These are phyloP conservation scores for Halcyon smyrnensis DNA, from an alignment of 2,797 vertebrate species.

Conservation along the genomic window DNA sequence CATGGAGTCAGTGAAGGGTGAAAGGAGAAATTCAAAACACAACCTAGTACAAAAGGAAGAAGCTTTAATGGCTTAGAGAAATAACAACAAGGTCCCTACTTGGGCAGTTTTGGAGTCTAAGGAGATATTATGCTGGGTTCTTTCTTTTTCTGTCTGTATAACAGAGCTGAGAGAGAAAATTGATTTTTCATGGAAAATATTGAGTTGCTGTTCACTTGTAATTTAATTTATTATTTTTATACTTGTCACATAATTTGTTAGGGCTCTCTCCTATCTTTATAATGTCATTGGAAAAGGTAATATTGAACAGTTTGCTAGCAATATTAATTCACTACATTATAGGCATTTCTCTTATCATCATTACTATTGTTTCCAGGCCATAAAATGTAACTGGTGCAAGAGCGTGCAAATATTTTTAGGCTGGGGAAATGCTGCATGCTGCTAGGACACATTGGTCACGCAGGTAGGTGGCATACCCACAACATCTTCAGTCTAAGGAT, in stretches of 20 bases:
- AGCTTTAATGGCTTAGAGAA: background rate
- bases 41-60: background rate
- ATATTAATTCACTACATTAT: constrained; percentile 18
- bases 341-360: constrained; percentile 11
- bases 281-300: background rate
- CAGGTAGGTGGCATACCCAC: background rate
- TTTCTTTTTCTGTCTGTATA: background rate
- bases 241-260: constrained; percentile 1
- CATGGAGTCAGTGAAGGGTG: background rate
- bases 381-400: background rate
- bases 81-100: background rate
- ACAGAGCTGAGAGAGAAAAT: constrained; percentile 18
- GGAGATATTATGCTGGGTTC: background rate
- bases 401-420: background rate
- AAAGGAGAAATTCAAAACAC: background rate
- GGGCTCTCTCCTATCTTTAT: background rate
- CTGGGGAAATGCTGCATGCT: rapidly evolving
- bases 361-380: constrained; percentile 18
- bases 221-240: constrained; percentile 63
- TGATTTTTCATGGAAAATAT: constrained; percentile 62
- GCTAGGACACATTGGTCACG: background rate
- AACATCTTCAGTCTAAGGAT: background rate
- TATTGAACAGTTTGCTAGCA: background rate
- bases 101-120: background rate
- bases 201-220: constrained; percentile 43